Conservation (phyloP, 2,888 invertebrate species). For the Lasioglossum morio region DNA sequence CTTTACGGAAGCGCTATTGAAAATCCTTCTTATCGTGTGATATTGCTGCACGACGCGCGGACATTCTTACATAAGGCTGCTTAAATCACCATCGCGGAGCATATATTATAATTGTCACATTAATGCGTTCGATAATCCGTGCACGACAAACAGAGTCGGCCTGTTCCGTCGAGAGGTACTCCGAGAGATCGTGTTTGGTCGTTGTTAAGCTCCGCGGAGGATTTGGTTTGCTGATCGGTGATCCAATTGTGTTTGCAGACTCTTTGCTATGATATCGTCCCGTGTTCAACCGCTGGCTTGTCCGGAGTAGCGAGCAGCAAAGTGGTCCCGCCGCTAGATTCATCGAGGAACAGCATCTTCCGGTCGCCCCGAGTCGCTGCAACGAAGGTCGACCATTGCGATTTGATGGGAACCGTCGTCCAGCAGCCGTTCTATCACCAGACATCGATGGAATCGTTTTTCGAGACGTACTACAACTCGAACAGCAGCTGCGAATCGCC, state of each 20-base stretch:
- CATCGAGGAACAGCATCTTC: slow-evolving; percentile 68
- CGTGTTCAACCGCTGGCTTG: slow-evolving; percentile 70
- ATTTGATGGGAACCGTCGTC: slow-evolving; percentile 65
- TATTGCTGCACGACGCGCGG: not conserved
- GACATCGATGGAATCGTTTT: slow-evolving; percentile 74
- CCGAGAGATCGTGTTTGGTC: not conserved
- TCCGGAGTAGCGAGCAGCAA: slow-evolving; percentile 66
- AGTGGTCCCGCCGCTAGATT: slow-evolving; percentile 67
- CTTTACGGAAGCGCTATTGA: not conserved
- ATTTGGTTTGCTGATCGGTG: not conserved
- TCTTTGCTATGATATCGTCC: slow-evolving; percentile 30
- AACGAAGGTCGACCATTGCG: slow-evolving; percentile 63
- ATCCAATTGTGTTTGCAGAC: slow-evolving; percentile 34
- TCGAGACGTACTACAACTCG: slow-evolving; percentile 64
- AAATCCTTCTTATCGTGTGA: not conserved
- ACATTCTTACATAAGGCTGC: not conserved
- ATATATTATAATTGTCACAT: not conserved
- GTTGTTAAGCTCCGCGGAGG: not conserved
- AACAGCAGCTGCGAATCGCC: slow-evolving; percentile 57
- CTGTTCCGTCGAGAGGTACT: not conserved
- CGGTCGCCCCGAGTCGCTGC: slow-evolving; percentile 54
- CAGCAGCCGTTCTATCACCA: slow-evolving; percentile 53
- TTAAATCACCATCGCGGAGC: not conserved
- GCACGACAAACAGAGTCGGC: not conserved
- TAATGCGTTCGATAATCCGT: not conserved